Conservation (phyloP, 2,113 vertebrate species). For the Strix aluco region DNA sequence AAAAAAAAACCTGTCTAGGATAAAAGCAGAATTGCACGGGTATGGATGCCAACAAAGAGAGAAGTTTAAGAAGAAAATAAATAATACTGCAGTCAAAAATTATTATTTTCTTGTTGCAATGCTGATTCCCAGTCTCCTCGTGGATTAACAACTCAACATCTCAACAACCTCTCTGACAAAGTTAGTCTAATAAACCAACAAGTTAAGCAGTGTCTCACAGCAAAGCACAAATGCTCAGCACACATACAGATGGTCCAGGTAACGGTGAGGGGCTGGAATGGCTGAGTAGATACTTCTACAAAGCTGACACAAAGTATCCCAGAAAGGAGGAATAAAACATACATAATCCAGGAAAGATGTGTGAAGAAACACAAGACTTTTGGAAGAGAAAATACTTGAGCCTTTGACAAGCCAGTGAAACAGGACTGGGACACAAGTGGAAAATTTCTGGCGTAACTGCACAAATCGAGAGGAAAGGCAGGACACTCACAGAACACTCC, state of each 20-base stretch:
- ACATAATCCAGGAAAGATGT: slow-evolving; percentile 22
- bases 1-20: neutral
- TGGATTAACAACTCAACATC: neutral
- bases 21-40: neutral
- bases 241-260: neutral
- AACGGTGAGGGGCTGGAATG: neutral
- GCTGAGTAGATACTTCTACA: slow-evolving; percentile 10
- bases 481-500: slow-evolving; percentile 57
- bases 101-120: neutral
- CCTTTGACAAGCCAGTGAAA: slow-evolving; percentile 2
- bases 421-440: slow-evolving; percentile 53
- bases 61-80: neutral
- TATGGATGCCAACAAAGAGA: neutral
- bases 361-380: neutral
- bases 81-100: neutral
- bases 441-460: slow-evolving; percentile 73
- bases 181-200: neutral
- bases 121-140: neutral
- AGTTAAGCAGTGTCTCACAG: neutral
- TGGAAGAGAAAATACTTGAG: neutral
- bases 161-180: neutral
- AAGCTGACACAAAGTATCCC: neutral
- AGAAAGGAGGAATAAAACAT: slow-evolving; percentile 5
- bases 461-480: slow-evolving; percentile 66
- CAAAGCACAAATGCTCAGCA: neutral